Conservation (phyloP, 2,888 invertebrate genomes). For the Tachina grossa region DNA sequence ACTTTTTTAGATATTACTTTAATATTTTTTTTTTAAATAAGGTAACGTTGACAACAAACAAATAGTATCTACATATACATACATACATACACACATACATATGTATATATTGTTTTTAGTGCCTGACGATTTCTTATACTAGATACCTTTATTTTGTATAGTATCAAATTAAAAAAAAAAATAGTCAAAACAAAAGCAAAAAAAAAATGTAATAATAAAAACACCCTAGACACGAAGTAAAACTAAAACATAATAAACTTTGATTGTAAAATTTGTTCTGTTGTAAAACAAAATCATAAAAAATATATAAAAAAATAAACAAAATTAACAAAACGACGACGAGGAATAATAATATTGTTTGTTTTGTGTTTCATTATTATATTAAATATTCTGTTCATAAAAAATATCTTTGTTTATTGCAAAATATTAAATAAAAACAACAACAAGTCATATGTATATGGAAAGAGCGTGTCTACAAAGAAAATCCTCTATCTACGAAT, state of each 20-base stretch:
- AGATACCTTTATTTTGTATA: constrained; percentile 24
- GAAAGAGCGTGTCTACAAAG: constrained; percentile 36
- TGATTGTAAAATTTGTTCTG: constrained; percentile 31
- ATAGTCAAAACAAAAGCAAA: constrained; percentile 1
- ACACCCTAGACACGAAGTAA: neutral
- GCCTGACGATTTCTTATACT: constrained; percentile 19
- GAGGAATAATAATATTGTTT: constrained; percentile 58
- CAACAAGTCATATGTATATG: neutral
- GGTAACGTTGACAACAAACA: constrained; percentile 4
- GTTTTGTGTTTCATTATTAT: constrained; percentile 56
- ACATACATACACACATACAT: constrained; percentile 1
- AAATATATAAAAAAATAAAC: constrained; percentile 12
- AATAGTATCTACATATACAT: constrained; percentile 8
- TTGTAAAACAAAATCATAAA: constrained; percentile 36
- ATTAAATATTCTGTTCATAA: constrained; percentile 49
- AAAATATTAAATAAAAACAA: constrained; percentile 49
- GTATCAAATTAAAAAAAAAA: constrained; percentile 13
- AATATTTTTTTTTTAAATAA: neutral
- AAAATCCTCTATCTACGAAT: constrained; percentile 2
- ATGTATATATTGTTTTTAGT: constrained; percentile 24
- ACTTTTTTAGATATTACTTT: no score
- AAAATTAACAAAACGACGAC: neutral
- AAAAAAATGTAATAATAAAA: neutral
- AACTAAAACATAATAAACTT: constrained; percentile 26
- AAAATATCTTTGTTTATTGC: constrained; percentile 51